Conservation (phyloP, 2,888 invertebrate genomes). For the Melolontha melolontha region DNA sequence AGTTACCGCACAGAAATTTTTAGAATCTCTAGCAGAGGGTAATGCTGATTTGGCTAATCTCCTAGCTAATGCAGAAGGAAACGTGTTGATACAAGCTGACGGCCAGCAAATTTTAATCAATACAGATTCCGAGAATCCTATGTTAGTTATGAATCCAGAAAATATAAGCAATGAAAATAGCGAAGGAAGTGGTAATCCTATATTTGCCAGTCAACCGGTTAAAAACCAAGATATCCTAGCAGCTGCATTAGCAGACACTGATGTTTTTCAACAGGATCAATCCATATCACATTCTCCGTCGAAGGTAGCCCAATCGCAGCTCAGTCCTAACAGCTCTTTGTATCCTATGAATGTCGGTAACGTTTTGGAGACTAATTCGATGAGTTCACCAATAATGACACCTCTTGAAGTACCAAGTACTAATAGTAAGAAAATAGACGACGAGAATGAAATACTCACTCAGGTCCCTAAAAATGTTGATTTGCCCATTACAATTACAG, state of each 20-base stretch:
- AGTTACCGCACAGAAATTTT: slow-evolving; percentile 62
- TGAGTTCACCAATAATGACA: slow-evolving; percentile 86
- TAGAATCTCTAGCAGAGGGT: slow-evolving; percentile 63
- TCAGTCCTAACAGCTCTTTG: slow-evolving; percentile 72
- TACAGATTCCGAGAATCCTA: slow-evolving; percentile 60
- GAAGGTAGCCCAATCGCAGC: slow-evolving; percentile 66
- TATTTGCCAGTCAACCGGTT: slow-evolving; percentile 58
- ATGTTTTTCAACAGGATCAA: slow-evolving; percentile 74
- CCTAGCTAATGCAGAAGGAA: slow-evolving; percentile 62
- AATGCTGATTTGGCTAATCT: slow-evolving; percentile 63
- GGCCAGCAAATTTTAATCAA: slow-evolving; percentile 66
- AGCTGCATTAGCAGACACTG: slow-evolving; percentile 80
- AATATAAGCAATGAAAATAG: slow-evolving; percentile 48
- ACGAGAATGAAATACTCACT: slow-evolving; percentile 59
- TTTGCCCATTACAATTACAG: slow-evolving; percentile 81
- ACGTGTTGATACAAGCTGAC: slow-evolving; percentile 64
- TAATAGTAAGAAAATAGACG: slow-evolving; percentile 62
- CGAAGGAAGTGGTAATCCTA: slow-evolving; percentile 58
- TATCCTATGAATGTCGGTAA: slow-evolving; percentile 71
- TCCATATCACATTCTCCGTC: slow-evolving; percentile 59
- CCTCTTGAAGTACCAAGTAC: slow-evolving; percentile 78
- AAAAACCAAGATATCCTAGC: slow-evolving; percentile 79
- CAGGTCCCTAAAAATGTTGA: slow-evolving; percentile 77
- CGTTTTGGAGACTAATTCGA: slow-evolving; percentile 81
- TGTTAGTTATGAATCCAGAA: slow-evolving; percentile 56